Evolutionary conservation across 1,140 invertebrate genomes (phyloP), one percentile per base, ranked within the genome.

Genomic region (Melanaphis sacchari): DNA sequence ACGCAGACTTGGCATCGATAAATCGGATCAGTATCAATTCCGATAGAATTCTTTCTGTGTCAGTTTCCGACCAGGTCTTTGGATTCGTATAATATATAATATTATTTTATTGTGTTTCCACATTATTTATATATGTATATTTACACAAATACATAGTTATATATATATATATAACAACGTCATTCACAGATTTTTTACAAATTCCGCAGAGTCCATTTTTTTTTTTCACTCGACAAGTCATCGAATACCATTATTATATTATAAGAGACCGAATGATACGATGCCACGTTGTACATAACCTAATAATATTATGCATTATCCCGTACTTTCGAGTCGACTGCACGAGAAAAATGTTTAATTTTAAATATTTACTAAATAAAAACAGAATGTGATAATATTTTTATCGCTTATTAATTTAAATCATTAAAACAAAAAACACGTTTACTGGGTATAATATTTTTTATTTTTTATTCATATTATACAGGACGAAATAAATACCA

Each of bases 1-100:
- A 40, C 88, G n/a, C 36, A 89, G 36, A 89, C 88, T 89, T 89
- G 88, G 88, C 88, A 89, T 36, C 88, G 88, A 89, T 89, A 89
- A 89, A 89, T 89, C 88, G 88, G 88, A 89, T 89, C 88, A 38
- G 49, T 89, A 89, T 89, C 88, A 89, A 89, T 89, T 38, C 88
- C 88, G 49, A 38, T 89, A 49, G 88, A 89, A 89, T 89, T 89
- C 49, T 54, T 11, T 22, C 6, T 36, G 22, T 24, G n/a, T 46
- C 41, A 38, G 46, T 89, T 89, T 89, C 87, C 22, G 49, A 89
- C 38, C 88, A 36, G 41, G 85, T 46, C 85, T 46, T 46, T 26
- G 31, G 85, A 46, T n/a, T 76, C n/a, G 59, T 36, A 87, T 18
- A n/a, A 9, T n/a, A 22, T 36, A 88, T 88, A 21, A 88, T 88